Percentiles rank a stretch among this genome's conserved stretches.
Evolutionary conservation across 2,888 invertebrate species (phyloP).

Genomic region (Aromia moschata): DNA sequence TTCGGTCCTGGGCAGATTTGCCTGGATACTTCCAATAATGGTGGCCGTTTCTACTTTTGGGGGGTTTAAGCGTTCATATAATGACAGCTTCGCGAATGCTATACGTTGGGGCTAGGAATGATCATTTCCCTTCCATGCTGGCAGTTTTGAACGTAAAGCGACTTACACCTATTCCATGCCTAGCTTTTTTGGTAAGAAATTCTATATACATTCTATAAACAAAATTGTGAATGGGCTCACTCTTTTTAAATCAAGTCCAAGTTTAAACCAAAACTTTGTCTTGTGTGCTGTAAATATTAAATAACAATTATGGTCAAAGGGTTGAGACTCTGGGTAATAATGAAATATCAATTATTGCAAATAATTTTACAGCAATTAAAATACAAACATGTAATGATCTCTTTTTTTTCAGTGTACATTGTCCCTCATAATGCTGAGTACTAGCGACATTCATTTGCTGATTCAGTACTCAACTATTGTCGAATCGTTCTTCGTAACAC

Average conservation of each 20-base stretch:
- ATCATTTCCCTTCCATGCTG: constrained; percentile 84
- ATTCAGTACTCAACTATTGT: constrained; percentile 94
- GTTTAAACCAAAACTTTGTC: no score
- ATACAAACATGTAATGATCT: no score
- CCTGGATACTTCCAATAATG: constrained; percentile 88
- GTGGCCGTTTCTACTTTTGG: constrained; percentile 94
- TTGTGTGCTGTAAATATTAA: no score
- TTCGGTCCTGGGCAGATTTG: constrained; percentile 75
- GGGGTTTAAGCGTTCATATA: constrained; percentile 91
- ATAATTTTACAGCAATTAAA: no score
- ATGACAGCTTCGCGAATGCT: constrained; percentile 95
- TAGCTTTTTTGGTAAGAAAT: constrained; percentile 81
- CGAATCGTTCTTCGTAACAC: constrained; percentile 90
- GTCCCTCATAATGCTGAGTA: constrained; percentile 85
- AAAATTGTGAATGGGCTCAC: no score
- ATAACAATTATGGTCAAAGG: no score
- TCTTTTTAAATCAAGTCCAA: no score
- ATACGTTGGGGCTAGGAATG: constrained; percentile 90
- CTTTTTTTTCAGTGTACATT: constrained; percentile 74
- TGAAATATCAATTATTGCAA: no score
- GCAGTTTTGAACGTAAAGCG: constrained; percentile 81
- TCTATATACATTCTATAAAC: no score
- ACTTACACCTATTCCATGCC: constrained; percentile 82
- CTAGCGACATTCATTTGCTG: constrained; percentile 83
- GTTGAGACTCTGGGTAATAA: no score